Base-by-base conservation (phyloP, 1,140 invertebrate genomes). In the Bicyclus anynana region DNA sequence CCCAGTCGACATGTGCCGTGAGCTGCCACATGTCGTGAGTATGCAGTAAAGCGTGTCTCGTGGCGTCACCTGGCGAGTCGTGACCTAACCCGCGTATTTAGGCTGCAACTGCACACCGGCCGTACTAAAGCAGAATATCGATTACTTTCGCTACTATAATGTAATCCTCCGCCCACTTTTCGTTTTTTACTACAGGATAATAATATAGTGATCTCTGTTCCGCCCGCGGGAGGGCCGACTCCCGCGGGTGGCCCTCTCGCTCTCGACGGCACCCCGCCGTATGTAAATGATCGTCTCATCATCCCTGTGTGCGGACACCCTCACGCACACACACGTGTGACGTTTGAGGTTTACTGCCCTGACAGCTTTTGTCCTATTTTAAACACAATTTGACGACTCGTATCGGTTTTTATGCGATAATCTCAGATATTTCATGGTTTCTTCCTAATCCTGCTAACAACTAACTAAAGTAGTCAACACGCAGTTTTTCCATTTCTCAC, bases 141-240 rank as follows among this genome's bases (percentile, higher is more conserved):
- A 91, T 91, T 91, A 90, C 90, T 91, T 90, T 90, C 89, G 85
- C 90, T 90, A 87, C 84, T 89, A 84, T 89, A 87, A 87, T 81
- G 80, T 88, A 88, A 88, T 88, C 85, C 84, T 79, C 85, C 85
- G 83, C 83, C 85, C 89, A 89, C 89, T 84, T 85, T 88, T 89
- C 89, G 87, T 87, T 90, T 90, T 89, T 90, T 89, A 84, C 82
- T 82, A 77, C 81, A 85, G 79, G 89, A 90, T 88, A 89, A 88
- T 86, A 80, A 74, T 89, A 84, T 80, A 80, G 77, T 85, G 69
- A 79, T 90, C 89, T 86, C 81, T 77, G 70, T 91, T 79, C 63
- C 46, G 37, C 82, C 73, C 80, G 60, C 21, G 67, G 65, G 33
- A 47, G 59, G 65, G 61, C 68, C 65, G 44, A 68, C 61, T 72